Percentiles rank a stretch among this genome's conserved stretches.
Evolutionary conservation across 2,797 vertebrate species (phyloP).

Genomic region (Babyrousa celebensis): DNA sequence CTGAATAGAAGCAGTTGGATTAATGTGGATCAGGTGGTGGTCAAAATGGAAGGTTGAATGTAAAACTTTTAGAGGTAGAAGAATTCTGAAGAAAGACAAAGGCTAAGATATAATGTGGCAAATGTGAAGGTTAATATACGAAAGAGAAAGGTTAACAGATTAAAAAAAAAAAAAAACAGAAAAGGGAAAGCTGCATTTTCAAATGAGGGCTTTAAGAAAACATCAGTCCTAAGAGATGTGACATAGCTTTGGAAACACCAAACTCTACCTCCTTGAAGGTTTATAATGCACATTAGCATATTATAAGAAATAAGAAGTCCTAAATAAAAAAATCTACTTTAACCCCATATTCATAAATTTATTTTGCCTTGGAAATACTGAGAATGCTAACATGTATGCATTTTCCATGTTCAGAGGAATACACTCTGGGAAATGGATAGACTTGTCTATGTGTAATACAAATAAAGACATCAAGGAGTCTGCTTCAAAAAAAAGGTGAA

Average conservation of each 20-base stretch:
- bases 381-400: slow-evolving; percentile 7
- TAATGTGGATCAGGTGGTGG: background rate
- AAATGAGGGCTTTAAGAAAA: background rate
- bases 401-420: slow-evolving; percentile 11
- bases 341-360: slow-evolving; percentile 35
- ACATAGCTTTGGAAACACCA: background rate
- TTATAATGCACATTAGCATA: background rate
- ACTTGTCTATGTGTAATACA: background rate
- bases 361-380: slow-evolving; percentile 42
- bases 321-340: slow-evolving; percentile 36
- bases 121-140: background rate
- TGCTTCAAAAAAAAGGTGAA: background rate
- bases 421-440: background rate
- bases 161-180: background rate
- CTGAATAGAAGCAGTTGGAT: background rate
- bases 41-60: background rate
- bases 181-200: background rate
- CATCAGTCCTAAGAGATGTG: background rate
- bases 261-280: background rate
- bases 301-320: background rate
- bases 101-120: background rate
- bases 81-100: slow-evolving; percentile 5
- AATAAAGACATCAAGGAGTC: slow-evolving; percentile 15
- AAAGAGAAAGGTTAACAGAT: background rate
- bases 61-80: slow-evolving; percentile 19